These are phyloP conservation scores for Neelides sp. DNA, from an alignment of 1,140 invertebrate species.

Conservation along the genomic window DNA sequence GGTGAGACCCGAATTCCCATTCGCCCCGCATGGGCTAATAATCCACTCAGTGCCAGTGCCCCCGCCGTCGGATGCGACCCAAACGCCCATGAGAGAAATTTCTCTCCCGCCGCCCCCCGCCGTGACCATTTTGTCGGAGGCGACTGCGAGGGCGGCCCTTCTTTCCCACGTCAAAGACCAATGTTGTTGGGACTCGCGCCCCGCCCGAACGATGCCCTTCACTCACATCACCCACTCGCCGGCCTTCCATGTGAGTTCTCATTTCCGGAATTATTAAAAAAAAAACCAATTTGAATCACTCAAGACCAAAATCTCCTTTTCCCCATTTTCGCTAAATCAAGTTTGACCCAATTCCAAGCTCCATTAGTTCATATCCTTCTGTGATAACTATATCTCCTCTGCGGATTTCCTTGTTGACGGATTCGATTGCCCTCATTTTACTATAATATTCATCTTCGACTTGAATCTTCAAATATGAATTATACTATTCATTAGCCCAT, in stretches of 20 bases:
- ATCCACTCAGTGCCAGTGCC: too few species aligned
- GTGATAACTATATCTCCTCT: neutral
- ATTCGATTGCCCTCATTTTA: too few species aligned
- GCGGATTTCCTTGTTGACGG: too few species aligned
- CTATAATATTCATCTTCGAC: too few species aligned
- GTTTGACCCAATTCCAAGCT: neutral
- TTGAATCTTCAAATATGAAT: too few species aligned
- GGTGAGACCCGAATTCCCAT: conserved; percentile 32
- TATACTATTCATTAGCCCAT: too few species aligned
- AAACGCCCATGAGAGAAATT: too few species aligned
- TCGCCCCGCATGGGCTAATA: neutral
- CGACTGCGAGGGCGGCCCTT: conserved; percentile 41
- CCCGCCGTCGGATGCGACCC: too few species aligned
- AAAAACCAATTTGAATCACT: neutral
- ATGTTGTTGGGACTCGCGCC: conserved; percentile 44
- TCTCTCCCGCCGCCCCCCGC: too few species aligned
- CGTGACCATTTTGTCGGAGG: too few species aligned
- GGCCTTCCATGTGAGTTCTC: conserved; percentile 42
- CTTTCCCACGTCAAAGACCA: conserved; percentile 38
- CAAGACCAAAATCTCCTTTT: too few species aligned
- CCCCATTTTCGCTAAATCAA: neutral
- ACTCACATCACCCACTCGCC: conserved; percentile 40
- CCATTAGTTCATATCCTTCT: neutral
- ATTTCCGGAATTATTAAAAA: conserved; percentile 7
- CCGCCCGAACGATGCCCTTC: conserved; percentile 42